Base-by-base conservation (phyloP, 2,113 vertebrate genomes). In the Menidia beryllina region DNA sequence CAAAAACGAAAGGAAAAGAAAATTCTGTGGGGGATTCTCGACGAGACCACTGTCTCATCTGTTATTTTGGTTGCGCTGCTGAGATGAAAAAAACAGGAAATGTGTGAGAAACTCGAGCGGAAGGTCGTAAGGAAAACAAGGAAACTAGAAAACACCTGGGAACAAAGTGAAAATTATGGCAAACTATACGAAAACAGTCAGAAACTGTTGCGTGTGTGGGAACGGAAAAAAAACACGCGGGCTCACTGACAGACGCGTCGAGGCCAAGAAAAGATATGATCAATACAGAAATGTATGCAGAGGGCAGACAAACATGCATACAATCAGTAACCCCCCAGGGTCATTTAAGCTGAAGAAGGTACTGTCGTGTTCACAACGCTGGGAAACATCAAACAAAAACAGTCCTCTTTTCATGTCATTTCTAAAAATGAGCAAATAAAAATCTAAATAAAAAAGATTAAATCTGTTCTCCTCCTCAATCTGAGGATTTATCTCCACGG, bases 401-500 rank as follows among this genome's bases (percentile, higher is more conserved):
- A 58, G 38, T 63, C 26, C 34, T 27, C 4, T 54, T 81, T 75
- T 58, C 52, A 75, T 72, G 34, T 67, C 12, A 52, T 78, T 58
- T 73, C 51, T 72, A 58, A 58, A 69, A 69, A 62, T 51, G 21
- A 76, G 20, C 19, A 69, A 58, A 62, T 50, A 45, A 72, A 61
- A 58, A 68, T 52, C n/a, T 4, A 60, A 72, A 55, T 49, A 67
- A 79, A 76, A 79, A 79, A 71, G 11, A 60, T 59, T 14, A 19
- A n/a, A 53, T 30, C 67, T 60, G 86, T 74, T 77, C 30, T 75
- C 66, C 82, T 87, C 92, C 93, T 91, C 92, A 93, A 93, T 93
- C 92, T 93, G 92, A 94, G 93, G 92, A 86, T 60, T 67, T 75
- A 87, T 55, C 77, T 77, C 83, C 85, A 79, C 76, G 30, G 71